A percentile compares a stretch with the other conserved stretches of the same genome.
Conservation (phyloP, 2,888 invertebrate species). For the Lathronympha strigana region DNA sequence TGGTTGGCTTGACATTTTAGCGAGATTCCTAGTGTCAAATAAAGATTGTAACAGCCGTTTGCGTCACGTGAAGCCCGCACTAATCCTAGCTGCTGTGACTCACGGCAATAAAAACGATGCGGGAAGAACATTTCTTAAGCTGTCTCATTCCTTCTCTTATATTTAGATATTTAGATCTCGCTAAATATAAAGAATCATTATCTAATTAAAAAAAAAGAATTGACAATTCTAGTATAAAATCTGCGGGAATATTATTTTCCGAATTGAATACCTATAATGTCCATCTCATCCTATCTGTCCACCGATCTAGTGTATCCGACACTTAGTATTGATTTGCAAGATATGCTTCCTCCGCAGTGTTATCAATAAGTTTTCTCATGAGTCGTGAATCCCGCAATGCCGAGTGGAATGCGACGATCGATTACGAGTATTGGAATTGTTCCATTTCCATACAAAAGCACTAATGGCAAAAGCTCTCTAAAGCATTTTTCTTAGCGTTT, state of each 20-base stretch:
- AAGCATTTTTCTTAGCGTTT: conserved; percentile 7
- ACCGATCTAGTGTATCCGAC: neutral
- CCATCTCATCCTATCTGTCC: no score
- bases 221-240: no score
- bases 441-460: conserved; percentile 29
- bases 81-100: conserved; percentile 31
- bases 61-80: conserved; percentile 17
- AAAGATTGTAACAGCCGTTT: conserved; percentile 30
- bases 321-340: neutral
- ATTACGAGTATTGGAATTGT: conserved; percentile 29
- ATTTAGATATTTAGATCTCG: conserved; percentile 20
- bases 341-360: neutral
- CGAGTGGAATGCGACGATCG: conserved; percentile 24
- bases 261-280: no score
- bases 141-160: conserved; percentile 19
- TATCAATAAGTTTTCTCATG: conserved; percentile 3
- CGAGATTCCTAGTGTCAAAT: conserved; percentile 51
- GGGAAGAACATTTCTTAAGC: conserved; percentile 31
- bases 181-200: neutral
- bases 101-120: conserved; percentile 23
- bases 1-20: conserved; percentile 8
- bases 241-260: no score
- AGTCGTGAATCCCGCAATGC: conserved; percentile 25
- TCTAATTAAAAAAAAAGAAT: no score
- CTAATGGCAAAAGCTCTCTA: neutral